Evolutionary conservation across 2,113 vertebrate genomes (phyloP), one percentile per base, ranked within the genome.

Genomic region (Clupea harengus): DNA sequence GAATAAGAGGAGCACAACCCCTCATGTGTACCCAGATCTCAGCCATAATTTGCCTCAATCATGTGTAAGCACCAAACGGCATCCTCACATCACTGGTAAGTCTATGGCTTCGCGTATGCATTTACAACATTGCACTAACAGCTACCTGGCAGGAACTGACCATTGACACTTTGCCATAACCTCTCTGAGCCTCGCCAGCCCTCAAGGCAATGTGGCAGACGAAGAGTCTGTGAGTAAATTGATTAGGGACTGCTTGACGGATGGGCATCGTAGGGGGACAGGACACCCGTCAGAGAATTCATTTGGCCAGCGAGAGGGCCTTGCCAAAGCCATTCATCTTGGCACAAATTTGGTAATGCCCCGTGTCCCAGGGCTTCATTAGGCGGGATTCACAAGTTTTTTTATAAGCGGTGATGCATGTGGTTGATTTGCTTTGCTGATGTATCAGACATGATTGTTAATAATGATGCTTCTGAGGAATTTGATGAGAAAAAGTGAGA

Each of bases 201-300:
- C 60, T 67, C 89, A 85, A 39, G 87, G 39, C 64, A 72, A 18
- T 81, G 89, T 83, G 86, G 91, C 91, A 90, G 89, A 91, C 84
- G 64, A 90, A 89, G 89, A 85, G 64, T 46, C 88, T 57, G 89
- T 86, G 89, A 93, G 91, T 94, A 92, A 95, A 93, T 93, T 89
- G 93, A 95, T 94, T 93, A 94, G 90, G 60, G 85, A 67, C 84
- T 84, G 22, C 86, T 90, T 95, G 94, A 94, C 90, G 92, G 93
- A 95, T 94, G 93, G 90, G 89, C 88, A 91, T 91, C 88, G 91
- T 89, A 89, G 93, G 92, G 91, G 91, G 88, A 90, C 83, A 83
- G 84, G 92, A 92, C 93, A 85, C 91, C 72, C 72, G 87, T 88
- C 86, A 86, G 89, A 93, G 92, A 92, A 95, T 93, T 94, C 89